Evolutionary conservation across 1,140 invertebrate genomes (phyloP).

Genomic region (Drosophila tristis): DNA sequence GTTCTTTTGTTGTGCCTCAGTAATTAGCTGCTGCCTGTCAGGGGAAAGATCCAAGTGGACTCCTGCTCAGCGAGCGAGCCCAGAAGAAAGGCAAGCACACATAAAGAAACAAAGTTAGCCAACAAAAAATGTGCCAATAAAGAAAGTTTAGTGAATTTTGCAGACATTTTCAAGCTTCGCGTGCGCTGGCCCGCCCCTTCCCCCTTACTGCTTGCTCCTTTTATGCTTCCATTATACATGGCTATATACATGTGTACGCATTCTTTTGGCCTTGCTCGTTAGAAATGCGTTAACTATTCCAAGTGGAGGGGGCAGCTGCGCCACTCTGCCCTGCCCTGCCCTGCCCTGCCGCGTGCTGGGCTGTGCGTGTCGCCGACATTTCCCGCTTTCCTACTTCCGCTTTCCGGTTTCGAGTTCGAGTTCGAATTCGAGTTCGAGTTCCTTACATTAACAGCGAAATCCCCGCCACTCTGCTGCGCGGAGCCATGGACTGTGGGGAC

Average conservation of each 20-base stretch:
- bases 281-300: constrained; percentile 71
- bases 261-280: constrained; percentile 52
- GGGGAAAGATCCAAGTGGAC: constrained; percentile 24
- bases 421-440: background rate
- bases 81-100: background rate
- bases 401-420: constrained; percentile 9
- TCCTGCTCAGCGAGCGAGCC: constrained; percentile 27
- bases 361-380: constrained; percentile 59
- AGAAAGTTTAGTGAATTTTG: no score
- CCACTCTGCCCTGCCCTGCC: no score
- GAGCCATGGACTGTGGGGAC: background rate
- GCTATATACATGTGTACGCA: background rate
- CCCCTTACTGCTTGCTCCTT: no score
- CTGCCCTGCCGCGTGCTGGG: constrained; percentile 1
- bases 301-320: background rate
- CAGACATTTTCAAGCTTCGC: no score
- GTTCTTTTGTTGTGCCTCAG: constrained; percentile 13
- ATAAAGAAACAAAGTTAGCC: no score
- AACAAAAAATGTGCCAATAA: no score
- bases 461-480: background rate
- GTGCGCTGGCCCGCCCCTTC: no score
- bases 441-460: constrained; percentile 30
- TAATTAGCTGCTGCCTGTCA: constrained; percentile 36
- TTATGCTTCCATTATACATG: no score
- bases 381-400: constrained; percentile 57